Evolutionary conservation across 1,140 invertebrate genomes (phyloP).

Genomic region (Mycetomoellerius zeteki): DNA sequence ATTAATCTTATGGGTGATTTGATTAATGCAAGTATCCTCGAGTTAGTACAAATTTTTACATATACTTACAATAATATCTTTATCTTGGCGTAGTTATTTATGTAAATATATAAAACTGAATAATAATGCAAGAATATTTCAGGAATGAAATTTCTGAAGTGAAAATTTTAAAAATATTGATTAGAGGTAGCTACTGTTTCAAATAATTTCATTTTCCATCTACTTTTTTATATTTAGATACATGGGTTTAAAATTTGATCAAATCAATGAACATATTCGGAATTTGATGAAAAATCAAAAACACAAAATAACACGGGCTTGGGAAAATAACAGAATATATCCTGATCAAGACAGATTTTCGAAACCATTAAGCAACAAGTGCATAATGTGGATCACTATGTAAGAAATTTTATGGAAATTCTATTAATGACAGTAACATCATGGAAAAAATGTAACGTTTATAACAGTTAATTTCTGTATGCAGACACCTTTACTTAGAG

Average conservation of each 20-base stretch:
- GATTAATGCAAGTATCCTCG: background rate
- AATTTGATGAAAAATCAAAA: background rate
- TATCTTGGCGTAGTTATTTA: background rate
- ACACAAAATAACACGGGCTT: background rate
- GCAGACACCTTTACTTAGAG: slow-evolving; percentile 24
- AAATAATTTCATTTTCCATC: background rate
- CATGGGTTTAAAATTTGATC: slow-evolving; percentile 10
- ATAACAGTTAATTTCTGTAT: no score
- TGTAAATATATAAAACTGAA: background rate
- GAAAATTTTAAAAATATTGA: background rate
- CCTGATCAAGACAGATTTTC: background rate
- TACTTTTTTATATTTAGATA: background rate
- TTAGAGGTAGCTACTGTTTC: background rate
- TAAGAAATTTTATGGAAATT: background rate
- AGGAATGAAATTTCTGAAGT: background rate
- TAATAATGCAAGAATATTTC: background rate
- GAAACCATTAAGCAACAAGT: background rate
- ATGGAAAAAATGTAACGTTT: background rate
- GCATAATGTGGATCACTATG: background rate
- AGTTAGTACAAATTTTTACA: background rate
- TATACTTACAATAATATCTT: background rate
- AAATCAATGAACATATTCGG: slow-evolving; percentile 10
- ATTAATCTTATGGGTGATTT: background rate
- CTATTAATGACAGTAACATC: background rate
- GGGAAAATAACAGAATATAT: background rate